These are phyloP conservation scores for Cirrhinus mrigala DNA, from an alignment of 2,797 vertebrate species.

Conservation along the genomic window DNA sequence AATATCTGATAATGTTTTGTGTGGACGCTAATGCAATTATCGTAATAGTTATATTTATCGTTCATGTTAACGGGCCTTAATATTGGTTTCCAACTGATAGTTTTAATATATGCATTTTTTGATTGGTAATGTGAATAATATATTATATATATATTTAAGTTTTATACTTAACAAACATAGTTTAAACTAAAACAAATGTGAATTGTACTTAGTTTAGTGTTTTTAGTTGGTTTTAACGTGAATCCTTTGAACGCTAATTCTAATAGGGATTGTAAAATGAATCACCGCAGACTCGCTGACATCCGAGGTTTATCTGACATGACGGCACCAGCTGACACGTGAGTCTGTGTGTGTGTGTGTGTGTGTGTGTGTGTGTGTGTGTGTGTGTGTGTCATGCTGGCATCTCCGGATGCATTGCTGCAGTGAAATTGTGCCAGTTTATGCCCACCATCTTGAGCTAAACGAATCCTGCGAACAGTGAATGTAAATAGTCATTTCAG, in stretches of 20 bases:
- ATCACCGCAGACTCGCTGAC: not conserved
- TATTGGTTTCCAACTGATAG: not conserved
- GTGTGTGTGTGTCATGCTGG: slow-evolving; percentile 12
- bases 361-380: slow-evolving; percentile 17
- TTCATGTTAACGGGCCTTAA: not conserved
- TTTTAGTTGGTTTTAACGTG: not conserved
- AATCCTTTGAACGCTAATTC: not conserved
- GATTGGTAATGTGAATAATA: not conserved
- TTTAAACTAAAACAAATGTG: not conserved
- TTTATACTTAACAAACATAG: not conserved
- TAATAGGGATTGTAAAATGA: not conserved
- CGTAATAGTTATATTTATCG: not conserved
- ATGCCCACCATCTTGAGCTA: not conserved
- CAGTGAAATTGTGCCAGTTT: not conserved
- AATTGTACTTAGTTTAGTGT: not conserved
- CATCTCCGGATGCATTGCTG: slow-evolving; percentile 4
- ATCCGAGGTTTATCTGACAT: not conserved
- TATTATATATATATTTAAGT: not conserved
- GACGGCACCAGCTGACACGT: slow-evolving; percentile 19
- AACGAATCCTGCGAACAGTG: not conserved
- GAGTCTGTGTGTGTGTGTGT: not conserved
- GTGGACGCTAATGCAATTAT: not conserved
- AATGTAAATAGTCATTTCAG: not conserved
- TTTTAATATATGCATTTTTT: not conserved
- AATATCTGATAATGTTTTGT: no score